phyloP scores from a whole-genome alignment of 2,797 vertebrate genomes.

The Caiman crocodilus region DNA sequence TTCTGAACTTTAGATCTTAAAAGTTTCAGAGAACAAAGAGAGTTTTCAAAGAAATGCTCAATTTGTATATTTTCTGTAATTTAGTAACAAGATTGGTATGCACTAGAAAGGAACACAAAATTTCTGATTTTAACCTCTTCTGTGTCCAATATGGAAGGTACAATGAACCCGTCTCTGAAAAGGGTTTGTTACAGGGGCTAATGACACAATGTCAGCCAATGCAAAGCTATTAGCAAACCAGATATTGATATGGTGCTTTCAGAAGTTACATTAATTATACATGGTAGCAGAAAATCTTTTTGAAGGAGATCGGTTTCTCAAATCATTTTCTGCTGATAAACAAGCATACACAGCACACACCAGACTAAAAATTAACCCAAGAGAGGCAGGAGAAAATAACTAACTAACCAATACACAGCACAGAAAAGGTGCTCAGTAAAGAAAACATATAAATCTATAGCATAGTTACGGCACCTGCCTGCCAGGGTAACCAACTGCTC shows the following conservation, averaged over 20 bases:
- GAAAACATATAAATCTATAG: slow-evolving; percentile 60
- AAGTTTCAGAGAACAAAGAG: neutral
- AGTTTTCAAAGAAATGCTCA: neutral
- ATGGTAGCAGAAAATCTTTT: neutral
- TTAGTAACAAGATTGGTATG: neutral
- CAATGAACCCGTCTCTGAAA: neutral
- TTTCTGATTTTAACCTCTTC: neutral
- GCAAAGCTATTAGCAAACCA: neutral
- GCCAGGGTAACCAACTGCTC: slow-evolving; percentile 97
- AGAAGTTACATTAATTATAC: neutral
- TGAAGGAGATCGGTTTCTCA: neutral
- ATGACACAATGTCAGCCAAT: neutral
- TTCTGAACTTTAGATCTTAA: neutral
- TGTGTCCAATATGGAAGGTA: neutral
- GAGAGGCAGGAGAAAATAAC: neutral
- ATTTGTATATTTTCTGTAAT: neutral
- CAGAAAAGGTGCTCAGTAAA: neutral
- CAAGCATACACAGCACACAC: neutral
- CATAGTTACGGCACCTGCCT: slow-evolving; percentile 99
- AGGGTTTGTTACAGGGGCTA: neutral
- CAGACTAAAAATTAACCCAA: neutral
- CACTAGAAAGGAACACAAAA: neutral
- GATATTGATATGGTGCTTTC: neutral
- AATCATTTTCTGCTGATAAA: neutral
- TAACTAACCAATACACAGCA: neutral